Base-by-base conservation (phyloP, 2,888 invertebrate species). In the Mesorhabditis sp. region DNA sequence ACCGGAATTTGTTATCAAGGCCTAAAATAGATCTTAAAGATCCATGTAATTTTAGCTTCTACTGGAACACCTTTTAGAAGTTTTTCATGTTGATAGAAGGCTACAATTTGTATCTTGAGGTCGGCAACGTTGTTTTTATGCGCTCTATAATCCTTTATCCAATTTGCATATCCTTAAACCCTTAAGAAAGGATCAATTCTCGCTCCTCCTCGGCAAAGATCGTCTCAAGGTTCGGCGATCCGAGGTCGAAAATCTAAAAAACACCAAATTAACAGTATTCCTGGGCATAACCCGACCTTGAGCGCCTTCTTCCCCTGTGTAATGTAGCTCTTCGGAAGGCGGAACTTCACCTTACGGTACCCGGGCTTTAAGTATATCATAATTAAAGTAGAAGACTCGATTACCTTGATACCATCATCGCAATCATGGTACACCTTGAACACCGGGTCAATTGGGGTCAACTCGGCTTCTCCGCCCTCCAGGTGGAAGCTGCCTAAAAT, bases 381-480 rank as follows among this genome's bases (percentile, higher is more conserved):
- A 50, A 50, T 50, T 50, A 50, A 50, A 50, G 58, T 13, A 50
- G n/a, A 13, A 10, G n/a, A 50, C 7, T 50, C 58, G 58, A 50
- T 13, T 13, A 80, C 80, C 76, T 75, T 71, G 66, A 79, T 70
- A 62, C 78, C 77, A 63, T 80, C 78, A 62, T 80, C 74, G 65
- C 80, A 80, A 45, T 72, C 75, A 72, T 80, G 80, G 69, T 80
- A 80, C 45, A 77, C 74, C 63, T 79, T 79, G 75, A 80, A 74
- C 41, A 77, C 69, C 45, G 79, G 78, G 64, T 80, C 80, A 67
- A 78, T 79, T 28, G 74, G 69, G n/a, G 80, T 80, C 69, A 80
- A 65, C 65, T 80, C 80, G n/a, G 76, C 73, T 7, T 76, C 76
- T 42, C 73, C 74, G 44, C 79, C 79, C 62, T 75, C 67, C 69